Conservation (phyloP, 1,140 invertebrate species). For the Idris sp. region DNA sequence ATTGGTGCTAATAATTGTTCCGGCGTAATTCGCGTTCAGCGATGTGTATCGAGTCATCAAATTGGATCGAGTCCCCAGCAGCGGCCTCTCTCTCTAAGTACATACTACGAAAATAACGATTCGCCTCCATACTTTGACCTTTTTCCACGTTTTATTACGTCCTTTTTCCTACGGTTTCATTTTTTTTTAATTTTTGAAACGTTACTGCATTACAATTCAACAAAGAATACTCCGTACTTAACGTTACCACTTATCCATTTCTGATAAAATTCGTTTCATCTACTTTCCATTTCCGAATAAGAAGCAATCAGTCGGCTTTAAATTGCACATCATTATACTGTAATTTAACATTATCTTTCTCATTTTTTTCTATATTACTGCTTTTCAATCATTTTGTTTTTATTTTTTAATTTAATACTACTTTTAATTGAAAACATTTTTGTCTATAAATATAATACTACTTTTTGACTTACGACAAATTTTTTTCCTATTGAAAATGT, state of each 20-base stretch:
- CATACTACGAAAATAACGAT: conserved; percentile 25
- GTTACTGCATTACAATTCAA: conserved; percentile 17
- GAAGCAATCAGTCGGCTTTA: conserved; percentile 14
- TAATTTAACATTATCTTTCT: conserved; percentile 11
- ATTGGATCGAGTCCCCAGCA: conserved; percentile 64
- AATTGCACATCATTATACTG: conserved; percentile 16
- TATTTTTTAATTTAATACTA: no score
- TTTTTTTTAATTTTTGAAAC: conserved; percentile 17
- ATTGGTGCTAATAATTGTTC: conserved; percentile 74
- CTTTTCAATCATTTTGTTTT: no score
- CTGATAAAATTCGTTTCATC: conserved; percentile 22
- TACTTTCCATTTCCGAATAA: conserved; percentile 11
- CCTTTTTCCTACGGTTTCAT: not conserved
- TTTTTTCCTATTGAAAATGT: no score
- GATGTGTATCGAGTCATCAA: conserved; percentile 74
- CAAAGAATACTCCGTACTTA: conserved; percentile 17
- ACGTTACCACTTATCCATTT: conserved; percentile 17
- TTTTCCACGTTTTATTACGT: conserved; percentile 13
- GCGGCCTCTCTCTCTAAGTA: conserved; percentile 11
- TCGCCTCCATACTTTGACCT: conserved; percentile 25
- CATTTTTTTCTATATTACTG: no score
- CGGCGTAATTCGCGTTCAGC: conserved; percentile 66
- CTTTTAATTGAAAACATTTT: no score
- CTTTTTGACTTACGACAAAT: no score
- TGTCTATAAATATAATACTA: no score